Conservation (phyloP, 30 jellyfish, hydroid and myxozoan genomes). For the Pelagia noctiluca region DNA sequence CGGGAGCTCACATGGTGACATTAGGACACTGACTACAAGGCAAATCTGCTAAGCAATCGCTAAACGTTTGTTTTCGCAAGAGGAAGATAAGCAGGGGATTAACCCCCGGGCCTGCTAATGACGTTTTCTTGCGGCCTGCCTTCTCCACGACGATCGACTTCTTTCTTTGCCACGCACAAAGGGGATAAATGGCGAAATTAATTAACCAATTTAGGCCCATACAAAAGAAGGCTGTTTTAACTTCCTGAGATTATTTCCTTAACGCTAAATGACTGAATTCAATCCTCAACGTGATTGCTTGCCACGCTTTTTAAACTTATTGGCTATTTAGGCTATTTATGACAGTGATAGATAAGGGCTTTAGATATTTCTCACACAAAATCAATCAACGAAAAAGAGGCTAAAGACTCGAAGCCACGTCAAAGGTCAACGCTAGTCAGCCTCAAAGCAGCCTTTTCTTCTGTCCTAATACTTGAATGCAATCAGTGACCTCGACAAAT, state of each 20-base stretch:
- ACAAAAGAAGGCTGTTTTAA: slow-evolving; percentile 19
- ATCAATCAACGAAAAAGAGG: too few species aligned
- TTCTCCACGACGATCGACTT: slow-evolving; percentile 28
- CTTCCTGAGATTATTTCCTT: slow-evolving; percentile 13
- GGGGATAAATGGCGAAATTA: slow-evolving; percentile 38
- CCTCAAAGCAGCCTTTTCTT: too few species aligned
- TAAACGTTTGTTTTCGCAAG: too few species aligned
- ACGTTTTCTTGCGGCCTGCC: slow-evolving; percentile 50
- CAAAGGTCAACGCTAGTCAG: too few species aligned
- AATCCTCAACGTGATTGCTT: not conserved
- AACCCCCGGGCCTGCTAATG: too few species aligned
- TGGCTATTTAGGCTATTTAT: not conserved
- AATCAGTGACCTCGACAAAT: too few species aligned
- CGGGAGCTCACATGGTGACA: too few species aligned
- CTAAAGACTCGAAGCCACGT: too few species aligned
- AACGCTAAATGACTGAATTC: slow-evolving; percentile 10
- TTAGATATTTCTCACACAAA: not conserved
- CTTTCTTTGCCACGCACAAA: slow-evolving; percentile 32
- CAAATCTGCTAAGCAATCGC: too few species aligned
- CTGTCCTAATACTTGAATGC: too few species aligned
- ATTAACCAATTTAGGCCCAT: slow-evolving; percentile 24
- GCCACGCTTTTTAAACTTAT: slow-evolving; percentile 13
- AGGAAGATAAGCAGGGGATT: too few species aligned
- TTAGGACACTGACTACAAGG: too few species aligned
- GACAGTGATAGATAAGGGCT: slow-evolving; percentile 1